A percentile compares a stretch with the other conserved stretches of the same genome.
phyloP scores from a whole-genome alignment of 2,888 invertebrate genomes.

The Octodonta nipae region DNA sequence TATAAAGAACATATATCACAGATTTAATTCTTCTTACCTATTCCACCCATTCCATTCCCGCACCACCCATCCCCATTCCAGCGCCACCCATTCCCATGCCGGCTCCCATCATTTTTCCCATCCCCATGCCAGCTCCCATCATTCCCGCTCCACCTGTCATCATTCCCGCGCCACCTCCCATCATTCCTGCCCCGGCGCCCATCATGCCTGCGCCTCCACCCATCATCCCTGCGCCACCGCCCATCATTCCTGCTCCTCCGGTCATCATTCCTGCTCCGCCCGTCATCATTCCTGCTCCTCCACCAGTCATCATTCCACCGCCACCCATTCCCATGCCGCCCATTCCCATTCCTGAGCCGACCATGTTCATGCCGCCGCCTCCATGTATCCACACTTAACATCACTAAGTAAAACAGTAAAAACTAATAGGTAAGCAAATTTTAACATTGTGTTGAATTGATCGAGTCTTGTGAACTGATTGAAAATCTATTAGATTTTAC shows the following conservation, averaged over 20 bases:
- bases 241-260: conserved; percentile 22
- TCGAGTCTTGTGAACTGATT: too few relatives aligned
- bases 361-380: conserved; percentile 32
- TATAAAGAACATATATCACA: too few relatives aligned
- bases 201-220: conserved; percentile 24
- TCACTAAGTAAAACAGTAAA: too few relatives aligned
- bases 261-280: conserved; percentile 15
- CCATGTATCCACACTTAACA: too few relatives aligned
- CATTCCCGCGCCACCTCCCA: conserved; percentile 19
- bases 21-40: conserved; percentile 6
- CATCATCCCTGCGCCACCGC: conserved; percentile 21
- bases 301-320: conserved; percentile 25
- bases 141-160: conserved; percentile 23
- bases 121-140: conserved; percentile 10
- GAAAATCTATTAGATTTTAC: too few relatives aligned
- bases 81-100: conserved; percentile 20
- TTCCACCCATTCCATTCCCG: conserved; percentile 9
- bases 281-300: conserved; percentile 16
- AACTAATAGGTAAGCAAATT: too few relatives aligned
- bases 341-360: conserved; percentile 23
- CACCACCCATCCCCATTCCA: conserved; percentile 16
- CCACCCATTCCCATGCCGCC: conserved; percentile 4
- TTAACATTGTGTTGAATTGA: too few relatives aligned
- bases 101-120: too few relatives aligned
- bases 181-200: conserved; percentile 8